Base-by-base conservation (phyloP, 1,140 invertebrate genomes). In the Drosophila pallidifrons region DNA sequence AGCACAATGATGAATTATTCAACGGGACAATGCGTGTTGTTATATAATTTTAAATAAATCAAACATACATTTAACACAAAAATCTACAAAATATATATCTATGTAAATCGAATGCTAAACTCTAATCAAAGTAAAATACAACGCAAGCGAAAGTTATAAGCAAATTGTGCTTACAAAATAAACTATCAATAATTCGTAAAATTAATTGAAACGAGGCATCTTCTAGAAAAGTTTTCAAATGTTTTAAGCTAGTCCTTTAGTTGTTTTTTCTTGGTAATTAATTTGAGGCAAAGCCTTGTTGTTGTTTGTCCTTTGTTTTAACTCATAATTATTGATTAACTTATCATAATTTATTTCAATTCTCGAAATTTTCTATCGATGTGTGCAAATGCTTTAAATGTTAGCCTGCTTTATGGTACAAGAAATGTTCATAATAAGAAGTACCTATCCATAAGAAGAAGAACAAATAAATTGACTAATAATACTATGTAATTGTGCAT, bases 351-450 rank as follows among this genome's bases (percentile, higher is more conserved):
- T 52, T n/a, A 47, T 64, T 66, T 16, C 10, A 28, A 32, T 52
- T 52, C 49, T n/a, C 28, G 47, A 28, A 15, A 8, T 38, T 71
- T 45, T 79, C 55, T 75, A 69, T 85, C 51, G 35, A 82, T 87
- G 69, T 89, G 76, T 75, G 77, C 85, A 69, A 69, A 87, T 71
- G 85, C 85, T 88, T 88, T 88, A 81, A 89, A 85, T 88, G 85
- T 88, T 89, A 89, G 81, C 85, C 85, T 89, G 85, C 85, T 89
- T 74, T 89, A 79, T 73, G 85, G 85, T 89, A 89, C 85, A 89
- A 89, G 57, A 85, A 25, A 54, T 70, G 74, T 89, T 79, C 59
- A 85, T 81, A 79, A 85, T 81, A 79, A 73, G 70, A 76, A 85
- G 85, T 89, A 89, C 85, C 85, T 89, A 85, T 71, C 70, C 73